Evolutionary conservation across 2,888 invertebrate genomes (phyloP).

Genomic region (Toxonevra muliebris): DNA sequence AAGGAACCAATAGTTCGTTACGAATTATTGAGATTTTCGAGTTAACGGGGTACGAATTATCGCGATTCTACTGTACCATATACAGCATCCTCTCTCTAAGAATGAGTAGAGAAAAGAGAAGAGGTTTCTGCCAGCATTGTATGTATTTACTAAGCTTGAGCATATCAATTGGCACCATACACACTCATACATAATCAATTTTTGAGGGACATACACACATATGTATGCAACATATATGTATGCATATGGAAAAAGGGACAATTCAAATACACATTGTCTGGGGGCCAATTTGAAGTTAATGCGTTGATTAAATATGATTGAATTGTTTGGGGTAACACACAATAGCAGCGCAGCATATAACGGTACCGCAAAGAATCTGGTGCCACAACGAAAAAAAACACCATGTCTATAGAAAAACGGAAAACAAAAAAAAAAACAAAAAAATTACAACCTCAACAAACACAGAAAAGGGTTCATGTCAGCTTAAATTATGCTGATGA

Average conservation of each 20-base stretch:
- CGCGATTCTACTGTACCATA: no score
- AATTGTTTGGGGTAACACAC: constrained; percentile 39
- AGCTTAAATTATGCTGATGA: constrained; percentile 7
- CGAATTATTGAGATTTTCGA: no score
- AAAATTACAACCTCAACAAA: neutral
- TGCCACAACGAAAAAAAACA: neutral
- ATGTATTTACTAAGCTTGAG: no score
- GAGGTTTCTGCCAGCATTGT: no score
- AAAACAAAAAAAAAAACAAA: neutral
- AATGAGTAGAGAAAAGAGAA: no score
- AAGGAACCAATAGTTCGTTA: no score
- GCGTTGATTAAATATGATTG: constrained; percentile 55
- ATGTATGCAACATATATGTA: neutral
- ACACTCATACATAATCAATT: neutral
- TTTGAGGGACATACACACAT: neutral
- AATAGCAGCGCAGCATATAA: neutral
- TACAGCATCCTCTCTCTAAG: no score
- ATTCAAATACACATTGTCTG: constrained; percentile 20
- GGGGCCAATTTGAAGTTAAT: constrained; percentile 42
- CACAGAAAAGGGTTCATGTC: constrained; percentile 1
- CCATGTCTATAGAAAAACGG: neutral
- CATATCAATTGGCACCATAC: neutral
- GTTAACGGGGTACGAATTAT: no score
- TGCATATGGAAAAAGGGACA: constrained; percentile 6
- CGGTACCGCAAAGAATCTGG: neutral